Base-by-base conservation (phyloP, 2,797 vertebrate species). In the Lateolabrax maculatus region DNA sequence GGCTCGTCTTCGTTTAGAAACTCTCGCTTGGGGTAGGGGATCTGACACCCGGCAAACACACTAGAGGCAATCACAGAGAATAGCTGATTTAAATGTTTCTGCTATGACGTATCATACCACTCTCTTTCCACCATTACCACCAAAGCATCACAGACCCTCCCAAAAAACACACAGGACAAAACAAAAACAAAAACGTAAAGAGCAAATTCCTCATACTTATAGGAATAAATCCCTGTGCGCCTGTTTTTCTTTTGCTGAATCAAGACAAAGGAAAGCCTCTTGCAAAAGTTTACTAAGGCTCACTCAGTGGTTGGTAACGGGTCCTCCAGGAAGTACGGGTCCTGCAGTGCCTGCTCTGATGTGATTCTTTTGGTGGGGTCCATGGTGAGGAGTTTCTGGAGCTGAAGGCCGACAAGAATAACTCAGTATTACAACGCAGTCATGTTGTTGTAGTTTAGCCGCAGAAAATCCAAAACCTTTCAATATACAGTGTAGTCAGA, bases 301-400 rank as follows among this genome's bases (percentile, higher is more conserved):
- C 96, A 99, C 98, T 99, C 98, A 74, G 97, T 95, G 43, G 98
- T 99, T 58, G 98, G 98, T 91, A 99, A 87, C 6, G 98, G 98
- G 67, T 99, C 98, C 93, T 99, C 98, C 85, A 98, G 96, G 90
- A 99, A 99, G 87, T 98, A 99, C 2, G 96, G 96, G 89, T 99
- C 98, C 93, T 98, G 98, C 84, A 99, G 95, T 39, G 97, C 96
- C 94, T 99, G 98, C 86, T 99, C 98, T 36, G 98, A 99, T 49
- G 97, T 99, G 92, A 99, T 98, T 93, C 98, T 96, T 93, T 99
- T 99, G 27, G 97, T 99, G 77, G 98, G 98, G 90, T 99, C 98
- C 98, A 99, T 99, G 66, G 98, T 99, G 65, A 99, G 97, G 80
- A 99, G 97, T 78, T 97, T 99, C 92, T 99, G 98, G 86, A 99